Conservation (phyloP, 2,113 vertebrate genomes). For the Oryzias javanicus region DNA sequence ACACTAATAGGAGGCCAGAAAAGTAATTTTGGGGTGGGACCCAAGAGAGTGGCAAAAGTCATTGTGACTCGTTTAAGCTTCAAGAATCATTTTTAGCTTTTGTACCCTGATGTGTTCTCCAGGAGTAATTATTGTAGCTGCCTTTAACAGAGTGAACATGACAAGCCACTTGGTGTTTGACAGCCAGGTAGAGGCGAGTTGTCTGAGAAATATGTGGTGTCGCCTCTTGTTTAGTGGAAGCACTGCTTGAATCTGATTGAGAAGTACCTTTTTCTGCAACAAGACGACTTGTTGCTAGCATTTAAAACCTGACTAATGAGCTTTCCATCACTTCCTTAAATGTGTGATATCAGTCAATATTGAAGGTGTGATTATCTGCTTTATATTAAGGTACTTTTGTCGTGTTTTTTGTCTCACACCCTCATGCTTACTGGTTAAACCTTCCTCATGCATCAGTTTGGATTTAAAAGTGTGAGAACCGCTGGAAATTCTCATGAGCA, state of each 20-base stretch:
- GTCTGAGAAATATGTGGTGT: slow-evolving; percentile 1
- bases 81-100: slow-evolving; percentile 18
- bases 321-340: too few species aligned
- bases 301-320: too few species aligned
- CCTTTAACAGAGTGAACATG: slow-evolving; percentile 8
- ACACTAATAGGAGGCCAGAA: slow-evolving; percentile 20
- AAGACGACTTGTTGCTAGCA: too few species aligned
- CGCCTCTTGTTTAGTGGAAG: too few species aligned
- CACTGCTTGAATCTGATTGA: too few species aligned
- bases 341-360: too few species aligned
- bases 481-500: slow-evolving; percentile 26
- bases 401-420: slow-evolving; percentile 18
- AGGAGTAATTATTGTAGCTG: slow-evolving; percentile 30
- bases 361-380: too few species aligned
- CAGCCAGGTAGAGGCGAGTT: neutral
- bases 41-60: slow-evolving; percentile 21
- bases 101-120: slow-evolving; percentile 8
- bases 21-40: slow-evolving; percentile 32
- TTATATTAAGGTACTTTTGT: neutral
- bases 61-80: slow-evolving; percentile 28
- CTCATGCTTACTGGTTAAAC: slow-evolving; percentile 8
- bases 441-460: slow-evolving; percentile 4
- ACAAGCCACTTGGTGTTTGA: slow-evolving; percentile 15
- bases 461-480: slow-evolving; percentile 1
- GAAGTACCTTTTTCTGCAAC: too few species aligned